phyloP scores from a whole-genome alignment of 2,888 invertebrate species.

The Ectropis crepuscularia region DNA sequence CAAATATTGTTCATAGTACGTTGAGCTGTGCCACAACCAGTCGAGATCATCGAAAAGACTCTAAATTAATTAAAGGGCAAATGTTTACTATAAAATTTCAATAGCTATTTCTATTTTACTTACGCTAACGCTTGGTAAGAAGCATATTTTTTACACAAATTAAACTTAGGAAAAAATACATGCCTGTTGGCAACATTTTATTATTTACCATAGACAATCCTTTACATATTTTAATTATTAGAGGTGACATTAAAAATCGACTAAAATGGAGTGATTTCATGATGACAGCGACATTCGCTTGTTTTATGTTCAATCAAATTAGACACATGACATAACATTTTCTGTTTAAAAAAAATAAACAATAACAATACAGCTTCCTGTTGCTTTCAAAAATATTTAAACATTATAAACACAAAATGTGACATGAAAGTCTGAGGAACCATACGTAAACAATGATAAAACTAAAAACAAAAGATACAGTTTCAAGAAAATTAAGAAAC shows the following conservation, averaged over 20 bases:
- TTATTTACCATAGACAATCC: slow-evolving; percentile 1
- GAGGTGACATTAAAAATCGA: background rate
- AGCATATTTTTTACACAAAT: background rate
- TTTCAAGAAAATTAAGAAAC: slow-evolving; percentile 45
- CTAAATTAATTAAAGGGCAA: no score
- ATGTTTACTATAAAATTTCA: no score
- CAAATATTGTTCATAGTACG: no score
- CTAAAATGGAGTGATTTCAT: background rate
- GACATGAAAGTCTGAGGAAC: slow-evolving; percentile 1
- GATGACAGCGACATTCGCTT: background rate
- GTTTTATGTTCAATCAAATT: no score
- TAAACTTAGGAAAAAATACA: background rate
- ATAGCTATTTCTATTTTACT: no score
- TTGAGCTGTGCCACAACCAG: no score
- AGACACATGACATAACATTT: no score
- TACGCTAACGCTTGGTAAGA: no score
- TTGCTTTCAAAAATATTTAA: background rate
- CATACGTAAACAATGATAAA: slow-evolving; percentile 33
- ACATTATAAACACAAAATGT: slow-evolving; percentile 13
- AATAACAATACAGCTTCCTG: slow-evolving; percentile 4
- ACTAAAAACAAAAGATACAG: slow-evolving; percentile 14
- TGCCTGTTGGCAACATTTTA: slow-evolving; percentile 1
- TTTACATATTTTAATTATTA: background rate
- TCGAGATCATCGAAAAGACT: no score
- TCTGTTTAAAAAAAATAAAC: no score